These are phyloP conservation scores for Centruroides sculpturatus DNA, from an alignment of 1,140 invertebrate species.

Conservation along the genomic window DNA sequence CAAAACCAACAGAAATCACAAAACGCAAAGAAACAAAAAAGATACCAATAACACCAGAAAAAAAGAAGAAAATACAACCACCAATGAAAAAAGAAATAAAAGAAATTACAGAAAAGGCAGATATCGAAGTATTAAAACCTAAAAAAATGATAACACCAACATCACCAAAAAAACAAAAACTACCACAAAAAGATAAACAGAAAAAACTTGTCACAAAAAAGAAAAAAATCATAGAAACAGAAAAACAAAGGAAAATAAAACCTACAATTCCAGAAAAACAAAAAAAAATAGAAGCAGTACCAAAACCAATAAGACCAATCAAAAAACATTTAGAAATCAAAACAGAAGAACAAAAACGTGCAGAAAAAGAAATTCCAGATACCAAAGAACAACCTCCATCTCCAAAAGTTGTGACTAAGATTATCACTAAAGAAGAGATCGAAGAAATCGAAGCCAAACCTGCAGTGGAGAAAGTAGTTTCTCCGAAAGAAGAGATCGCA, in stretches of 20 bases:
- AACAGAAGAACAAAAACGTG: constrained; percentile 8
- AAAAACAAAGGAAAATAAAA: constrained; percentile 14
- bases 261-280: constrained; percentile 9
- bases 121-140: constrained; percentile 9
- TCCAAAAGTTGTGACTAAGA: background rate
- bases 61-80: background rate
- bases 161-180: constrained; percentile 9
- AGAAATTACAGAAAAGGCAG: constrained; percentile 6
- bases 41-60: background rate
- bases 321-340: constrained; percentile 8
- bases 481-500: background rate
- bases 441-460: background rate
- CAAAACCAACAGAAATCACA: background rate
- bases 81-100: background rate
- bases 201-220: constrained; percentile 5
- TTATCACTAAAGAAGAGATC: background rate
- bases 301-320: constrained; percentile 8
- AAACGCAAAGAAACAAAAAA: too few relatives aligned
- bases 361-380: constrained; percentile 1
- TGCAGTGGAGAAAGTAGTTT: too few relatives aligned
- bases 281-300: constrained; percentile 13
- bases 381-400: background rate
- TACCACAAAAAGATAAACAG: background rate
- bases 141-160: constrained; percentile 11
- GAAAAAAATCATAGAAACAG: constrained; percentile 1